Percentiles rank a stretch among this genome's conserved stretches.
Evolutionary conservation across 2,888 invertebrate genomes (phyloP).

Genomic region (Lasioglossum marginatum): DNA sequence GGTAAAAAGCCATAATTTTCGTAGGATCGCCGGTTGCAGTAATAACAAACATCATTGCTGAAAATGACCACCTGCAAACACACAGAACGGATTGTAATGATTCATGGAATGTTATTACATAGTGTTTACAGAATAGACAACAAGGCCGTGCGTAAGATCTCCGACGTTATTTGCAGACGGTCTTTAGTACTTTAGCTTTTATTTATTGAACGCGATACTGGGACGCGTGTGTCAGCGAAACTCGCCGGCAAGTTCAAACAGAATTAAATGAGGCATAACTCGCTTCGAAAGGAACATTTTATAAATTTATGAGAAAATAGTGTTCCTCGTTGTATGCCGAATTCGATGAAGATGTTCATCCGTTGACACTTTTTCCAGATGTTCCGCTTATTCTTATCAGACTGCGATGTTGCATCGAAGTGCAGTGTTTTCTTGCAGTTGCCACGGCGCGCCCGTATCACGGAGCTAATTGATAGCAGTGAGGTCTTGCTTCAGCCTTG

Average conservation of each 20-base stretch:
- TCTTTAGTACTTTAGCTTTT: conserved; percentile 5
- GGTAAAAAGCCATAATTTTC: conserved; percentile 4
- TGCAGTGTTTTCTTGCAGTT: background rate
- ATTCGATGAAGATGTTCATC: background rate
- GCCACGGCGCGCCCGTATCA: background rate
- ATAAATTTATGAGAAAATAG: background rate
- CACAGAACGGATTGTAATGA: conserved; percentile 7
- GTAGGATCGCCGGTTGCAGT: background rate
- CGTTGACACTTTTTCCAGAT: background rate
- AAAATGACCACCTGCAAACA: background rate
- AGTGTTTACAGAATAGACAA: conserved; percentile 17
- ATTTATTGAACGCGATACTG: background rate
- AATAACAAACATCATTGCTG: background rate
- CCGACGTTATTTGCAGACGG: background rate
- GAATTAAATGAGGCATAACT: background rate
- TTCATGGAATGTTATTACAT: conserved; percentile 17
- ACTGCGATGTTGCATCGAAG: background rate
- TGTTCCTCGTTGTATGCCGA: background rate
- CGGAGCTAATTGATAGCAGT: background rate
- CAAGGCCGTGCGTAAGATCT: conserved; percentile 5
- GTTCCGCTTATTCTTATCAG: background rate
- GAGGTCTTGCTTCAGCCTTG: conserved; percentile 10
- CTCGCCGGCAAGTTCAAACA: background rate
- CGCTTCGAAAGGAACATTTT: background rate
- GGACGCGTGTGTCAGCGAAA: background rate